A percentile compares a stretch with the other conserved stretches of the same genome.
phyloP scores from a whole-genome alignment of 2,113 vertebrate species.

The Cervus canadensis region DNA sequence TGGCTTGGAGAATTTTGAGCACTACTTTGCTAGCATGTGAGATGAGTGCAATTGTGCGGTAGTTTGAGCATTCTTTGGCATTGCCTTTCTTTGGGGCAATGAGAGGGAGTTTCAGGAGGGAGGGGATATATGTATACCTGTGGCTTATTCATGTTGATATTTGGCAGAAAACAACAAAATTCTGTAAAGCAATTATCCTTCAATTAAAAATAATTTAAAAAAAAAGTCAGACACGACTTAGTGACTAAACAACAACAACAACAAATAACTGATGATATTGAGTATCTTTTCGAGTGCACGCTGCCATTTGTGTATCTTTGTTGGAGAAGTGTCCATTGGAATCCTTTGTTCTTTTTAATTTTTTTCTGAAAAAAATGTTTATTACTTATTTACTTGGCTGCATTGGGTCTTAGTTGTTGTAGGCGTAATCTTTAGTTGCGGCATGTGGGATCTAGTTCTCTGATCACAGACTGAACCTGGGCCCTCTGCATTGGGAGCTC shows the following conservation, averaged over 20 bases:
- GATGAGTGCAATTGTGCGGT: neutral
- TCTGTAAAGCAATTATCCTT: neutral
- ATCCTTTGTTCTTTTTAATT: neutral
- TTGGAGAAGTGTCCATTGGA: neutral
- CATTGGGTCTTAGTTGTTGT: neutral
- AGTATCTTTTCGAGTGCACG: neutral
- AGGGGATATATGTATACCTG: neutral
- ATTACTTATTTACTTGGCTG: neutral
- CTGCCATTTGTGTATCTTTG: neutral
- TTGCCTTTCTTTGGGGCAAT: neutral
- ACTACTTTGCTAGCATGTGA: neutral
- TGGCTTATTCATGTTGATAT: neutral
- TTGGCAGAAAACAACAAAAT: neutral
- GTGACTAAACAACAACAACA: neutral
- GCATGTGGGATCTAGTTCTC: neutral
- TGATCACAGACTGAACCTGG: neutral
- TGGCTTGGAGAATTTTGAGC: neutral
- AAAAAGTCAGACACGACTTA: neutral
- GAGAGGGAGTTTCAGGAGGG: neutral
- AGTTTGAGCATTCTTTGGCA: neutral
- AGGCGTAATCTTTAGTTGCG: neutral
- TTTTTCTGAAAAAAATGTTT: neutral
- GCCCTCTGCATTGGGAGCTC: neutral
- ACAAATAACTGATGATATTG: neutral
- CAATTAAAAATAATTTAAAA: rapidly evolving